Base-by-base conservation (phyloP, 2,797 vertebrate genomes). In the Bradypodion pumilum region DNA sequence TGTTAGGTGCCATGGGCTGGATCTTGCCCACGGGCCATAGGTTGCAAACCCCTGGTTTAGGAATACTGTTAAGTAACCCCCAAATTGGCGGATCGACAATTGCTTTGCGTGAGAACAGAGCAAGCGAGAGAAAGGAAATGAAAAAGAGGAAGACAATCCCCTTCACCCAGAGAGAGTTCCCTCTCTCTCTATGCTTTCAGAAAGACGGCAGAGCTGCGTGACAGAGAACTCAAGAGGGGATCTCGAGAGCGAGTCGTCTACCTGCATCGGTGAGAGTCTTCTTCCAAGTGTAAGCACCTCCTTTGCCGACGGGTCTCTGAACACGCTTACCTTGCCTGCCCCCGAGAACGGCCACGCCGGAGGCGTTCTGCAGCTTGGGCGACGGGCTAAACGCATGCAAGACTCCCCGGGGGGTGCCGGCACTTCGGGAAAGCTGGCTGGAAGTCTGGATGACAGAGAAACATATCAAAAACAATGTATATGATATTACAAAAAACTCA, bases 231-330 rank as follows among this genome's bases (percentile, higher is more conserved):
- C 46, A 80, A 78, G 46, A 23, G 87, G 29, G 52, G 13, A 56
- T 85, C 74, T 85, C 85, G 4, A 85, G 84, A 87, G 86, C 77
- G 79, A 80, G 72, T 75, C 84, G 90, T 94, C 87, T 96, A 99
- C 98, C 98, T 97, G 98, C 86, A 76, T 93, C 96, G 86, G 96
- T 95, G 85, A 96, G n/a, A 81, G 91, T 96, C 96, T 99, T 99
- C 97, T 98, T 99, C 98, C 98, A 99, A 92, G 95, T 82, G 92
- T 96, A 27, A 88, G 95, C 90, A 86, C 95, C 95, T 95, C 97
- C 94, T 92, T 98, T 97, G 90, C 95, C 92, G 90, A 96, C 92
- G 5, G 95, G 87, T 88, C 97, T 97, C 89, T 97, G 97, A 77
- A 93, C 96, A 80, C 98, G 98, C 95, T 99, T 99, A 88, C 97